Conservation (phyloP, 2,888 invertebrate species). For the Athripsodes cinereus region DNA sequence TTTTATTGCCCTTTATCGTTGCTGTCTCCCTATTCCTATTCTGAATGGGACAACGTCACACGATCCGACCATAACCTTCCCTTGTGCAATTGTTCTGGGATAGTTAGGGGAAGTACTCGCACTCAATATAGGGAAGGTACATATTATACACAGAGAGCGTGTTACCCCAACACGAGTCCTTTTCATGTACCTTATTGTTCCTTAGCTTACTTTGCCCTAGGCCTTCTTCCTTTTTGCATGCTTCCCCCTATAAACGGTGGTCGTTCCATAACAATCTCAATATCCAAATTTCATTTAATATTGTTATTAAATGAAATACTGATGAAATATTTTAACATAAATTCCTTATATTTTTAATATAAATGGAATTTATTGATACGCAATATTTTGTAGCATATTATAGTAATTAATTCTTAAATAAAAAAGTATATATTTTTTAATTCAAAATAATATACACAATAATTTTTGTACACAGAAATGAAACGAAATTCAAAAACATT, state of each 20-base stretch:
- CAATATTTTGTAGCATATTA: too few species aligned
- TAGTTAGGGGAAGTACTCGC: not conserved
- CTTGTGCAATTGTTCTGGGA: constrained; percentile 1
- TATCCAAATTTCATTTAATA: too few species aligned
- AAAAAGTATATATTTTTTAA: too few species aligned
- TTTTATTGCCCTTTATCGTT: constrained; percentile 1
- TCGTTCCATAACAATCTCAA: not conserved
- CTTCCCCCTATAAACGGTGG: not conserved
- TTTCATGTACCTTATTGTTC: constrained; percentile 7
- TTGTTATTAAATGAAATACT: too few species aligned
- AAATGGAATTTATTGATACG: too few species aligned
- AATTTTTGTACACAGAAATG: too few species aligned
- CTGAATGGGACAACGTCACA: not conserved
- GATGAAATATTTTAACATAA: not conserved
- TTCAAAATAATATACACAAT: too few species aligned
- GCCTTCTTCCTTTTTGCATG: constrained; percentile 8
- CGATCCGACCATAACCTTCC: constrained; percentile 16
- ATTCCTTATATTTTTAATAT: too few species aligned
- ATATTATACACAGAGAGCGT: not conserved
- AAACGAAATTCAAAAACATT: too few species aligned
- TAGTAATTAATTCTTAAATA: too few species aligned
- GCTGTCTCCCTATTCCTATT: not conserved
- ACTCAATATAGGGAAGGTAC: not conserved
- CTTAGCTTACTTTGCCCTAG: constrained; percentile 5
- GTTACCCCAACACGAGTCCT: constrained; percentile 4